A percentile compares a stretch with the other conserved stretches of the same genome.
Evolutionary conservation across 2,888 invertebrate species (phyloP).

Genomic region (Eustalomyia histrio): DNA sequence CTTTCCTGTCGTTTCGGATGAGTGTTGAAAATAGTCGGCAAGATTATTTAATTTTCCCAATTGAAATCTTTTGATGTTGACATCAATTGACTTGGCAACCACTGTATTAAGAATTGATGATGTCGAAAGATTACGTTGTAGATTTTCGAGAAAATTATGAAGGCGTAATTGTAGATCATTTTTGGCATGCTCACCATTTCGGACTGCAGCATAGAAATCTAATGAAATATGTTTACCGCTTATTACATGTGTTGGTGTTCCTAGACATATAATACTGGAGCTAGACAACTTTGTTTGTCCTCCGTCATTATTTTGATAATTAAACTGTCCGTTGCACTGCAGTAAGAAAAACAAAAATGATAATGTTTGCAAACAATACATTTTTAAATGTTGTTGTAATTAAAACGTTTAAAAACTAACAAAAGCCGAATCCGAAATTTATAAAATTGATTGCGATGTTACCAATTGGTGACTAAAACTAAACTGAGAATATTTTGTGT

Average conservation of each 20-base stretch:
- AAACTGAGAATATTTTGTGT: constrained; percentile 26
- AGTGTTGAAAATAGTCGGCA: constrained; percentile 68
- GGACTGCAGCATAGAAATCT: constrained; percentile 70
- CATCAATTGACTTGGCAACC: constrained; percentile 22
- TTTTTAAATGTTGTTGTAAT: not conserved
- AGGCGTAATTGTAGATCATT: constrained; percentile 70
- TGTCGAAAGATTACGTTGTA: constrained; percentile 73
- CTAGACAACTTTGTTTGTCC: not conserved
- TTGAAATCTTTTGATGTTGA: constrained; percentile 59
- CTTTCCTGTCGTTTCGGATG: constrained; percentile 65
- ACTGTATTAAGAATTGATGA: constrained; percentile 67
- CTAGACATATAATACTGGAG: constrained; percentile 36
- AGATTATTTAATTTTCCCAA: constrained; percentile 68
- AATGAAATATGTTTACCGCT: constrained; percentile 72
- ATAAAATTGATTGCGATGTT: not conserved
- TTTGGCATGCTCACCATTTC: constrained; percentile 70
- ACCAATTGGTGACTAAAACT: constrained; percentile 8
- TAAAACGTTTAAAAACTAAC: not conserved
- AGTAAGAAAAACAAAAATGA: not conserved
- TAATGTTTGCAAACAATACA: not conserved
- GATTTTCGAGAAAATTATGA: constrained; percentile 71
- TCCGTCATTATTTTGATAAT: not conserved
- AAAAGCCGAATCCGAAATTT: not conserved
- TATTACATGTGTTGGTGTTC: constrained; percentile 47
- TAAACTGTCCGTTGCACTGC: not conserved